Conservation (phyloP, 1,140 invertebrate species). For the Maniola jurtina region DNA sequence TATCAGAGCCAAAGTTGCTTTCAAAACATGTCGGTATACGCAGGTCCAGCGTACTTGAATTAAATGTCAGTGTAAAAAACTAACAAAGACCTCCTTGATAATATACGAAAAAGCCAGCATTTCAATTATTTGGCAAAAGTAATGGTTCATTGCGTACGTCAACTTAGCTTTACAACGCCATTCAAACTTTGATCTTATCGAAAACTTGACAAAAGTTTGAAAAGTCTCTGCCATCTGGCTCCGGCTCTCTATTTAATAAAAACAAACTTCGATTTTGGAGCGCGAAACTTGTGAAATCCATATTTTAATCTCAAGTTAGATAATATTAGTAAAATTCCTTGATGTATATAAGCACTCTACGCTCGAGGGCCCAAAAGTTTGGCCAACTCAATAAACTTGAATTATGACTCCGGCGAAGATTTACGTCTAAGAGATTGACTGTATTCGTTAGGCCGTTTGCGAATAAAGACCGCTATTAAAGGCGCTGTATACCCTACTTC, state of each 20-base stretch:
- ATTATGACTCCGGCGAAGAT: conserved; percentile 62
- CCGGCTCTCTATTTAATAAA: conserved; percentile 24
- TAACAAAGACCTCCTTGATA: too few relatives aligned
- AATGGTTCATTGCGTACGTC: neutral
- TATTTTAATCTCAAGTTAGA: conserved; percentile 43
- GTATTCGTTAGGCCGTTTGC: conserved; percentile 57
- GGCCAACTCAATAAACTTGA: conserved; percentile 68
- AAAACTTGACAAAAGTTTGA: neutral
- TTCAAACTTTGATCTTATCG: conserved; percentile 1
- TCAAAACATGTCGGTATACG: too few relatives aligned
- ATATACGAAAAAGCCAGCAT: neutral
- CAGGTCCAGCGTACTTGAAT: too few relatives aligned
- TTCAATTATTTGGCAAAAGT: neutral
- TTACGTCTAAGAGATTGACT: conserved; percentile 61
- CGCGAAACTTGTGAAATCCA: conserved; percentile 26
- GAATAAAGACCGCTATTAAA: conserved; percentile 51
- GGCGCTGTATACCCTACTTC: conserved; percentile 36
- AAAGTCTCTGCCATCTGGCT: neutral
- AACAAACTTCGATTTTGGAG: conserved; percentile 23
- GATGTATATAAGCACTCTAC: conserved; percentile 38
- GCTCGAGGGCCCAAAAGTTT: conserved; percentile 51
- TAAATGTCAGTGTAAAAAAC: too few relatives aligned
- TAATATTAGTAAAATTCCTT: conserved; percentile 42
- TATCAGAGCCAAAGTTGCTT: too few relatives aligned
- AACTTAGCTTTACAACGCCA: neutral